These are phyloP conservation scores for Rhadina sibilatrix DNA, from an alignment of 2,113 vertebrate species.

Conservation along the genomic window DNA sequence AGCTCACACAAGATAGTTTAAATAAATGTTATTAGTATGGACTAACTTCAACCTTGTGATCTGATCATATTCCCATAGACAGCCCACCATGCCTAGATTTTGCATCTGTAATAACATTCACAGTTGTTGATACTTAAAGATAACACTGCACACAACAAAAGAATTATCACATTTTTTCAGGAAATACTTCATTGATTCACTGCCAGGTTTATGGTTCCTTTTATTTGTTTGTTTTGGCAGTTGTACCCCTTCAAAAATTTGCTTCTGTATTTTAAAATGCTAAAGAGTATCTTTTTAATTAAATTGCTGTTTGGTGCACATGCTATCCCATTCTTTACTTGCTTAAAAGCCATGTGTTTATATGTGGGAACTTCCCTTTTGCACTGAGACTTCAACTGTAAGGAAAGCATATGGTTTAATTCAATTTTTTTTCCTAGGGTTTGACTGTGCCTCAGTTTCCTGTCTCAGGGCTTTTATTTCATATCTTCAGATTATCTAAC, in stretches of 20 bases:
- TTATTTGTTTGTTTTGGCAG: slow-evolving; percentile 31
- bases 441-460: neutral
- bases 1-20: neutral
- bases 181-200: slow-evolving; percentile 22
- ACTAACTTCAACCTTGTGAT: neutral
- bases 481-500: neutral
- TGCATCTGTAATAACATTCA: neutral
- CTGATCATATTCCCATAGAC: neutral
- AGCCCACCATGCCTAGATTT: neutral
- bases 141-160: neutral
- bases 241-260: slow-evolving; percentile 4
- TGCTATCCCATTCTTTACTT: neutral
- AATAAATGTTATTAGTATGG: neutral
- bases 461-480: neutral
- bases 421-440: neutral
- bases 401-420: neutral
- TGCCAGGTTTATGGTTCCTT: slow-evolving; percentile 11
- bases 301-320: neutral
- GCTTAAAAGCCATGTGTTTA: slow-evolving; percentile 4
- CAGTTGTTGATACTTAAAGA: slow-evolving; percentile 9
- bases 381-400: neutral
- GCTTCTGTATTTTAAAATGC: slow-evolving; percentile 38
- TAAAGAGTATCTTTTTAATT: slow-evolving; percentile 38
- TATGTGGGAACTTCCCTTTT: neutral
- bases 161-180: slow-evolving; percentile 10